Base-by-base conservation (phyloP, 1,140 invertebrate genomes). In the Reticulitermes speratus region DNA sequence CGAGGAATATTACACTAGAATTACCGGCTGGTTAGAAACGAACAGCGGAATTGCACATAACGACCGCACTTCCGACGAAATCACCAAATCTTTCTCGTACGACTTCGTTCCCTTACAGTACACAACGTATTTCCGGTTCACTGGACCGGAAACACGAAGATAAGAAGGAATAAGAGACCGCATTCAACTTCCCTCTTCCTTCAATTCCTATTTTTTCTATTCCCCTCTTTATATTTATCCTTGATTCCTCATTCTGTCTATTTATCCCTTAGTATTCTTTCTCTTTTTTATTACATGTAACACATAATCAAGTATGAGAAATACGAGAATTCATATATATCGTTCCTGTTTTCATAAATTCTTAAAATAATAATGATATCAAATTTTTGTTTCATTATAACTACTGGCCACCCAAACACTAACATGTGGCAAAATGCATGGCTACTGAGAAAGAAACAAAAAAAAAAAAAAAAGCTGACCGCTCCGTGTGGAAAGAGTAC, bases 91-190 rank as follows among this genome's bases (percentile, higher is more conserved):
- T 14, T 30, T 75, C n/a, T 30, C 65, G n/a, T 75, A 21, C 52
- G 19, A 16, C 45, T n/a, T 65, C 59, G 19, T 19, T 65, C 25
- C 25, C 59, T 65, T 65, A n/a, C 7, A 65, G 65, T n/a, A 30
- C 11, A 8, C 65, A 45, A 84, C 48, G 83, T 52, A 11, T 84
- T 84, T 84, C 83, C 83, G 32, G n/a, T 84, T 44, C 83, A 84
- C 44, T 84, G 83, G 83, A 44, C 83, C 83, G 83, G 83, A 84
- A 84, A 84, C 83, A 32, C 83, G 83, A 84, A 84, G 83, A 84
- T 84, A 84, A 84, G 83, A 32, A 84, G 48, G 83, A 84, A 84
- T 84, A 84, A 44, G 82, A 44, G 83, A n/a, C 83, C 23, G 83
- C 6, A 32, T n/a, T 45, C 83, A 52, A 30, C 25, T 75, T 75